Conservation (phyloP, 1,140 invertebrate genomes). For the Tetramorium simillimum region DNA sequence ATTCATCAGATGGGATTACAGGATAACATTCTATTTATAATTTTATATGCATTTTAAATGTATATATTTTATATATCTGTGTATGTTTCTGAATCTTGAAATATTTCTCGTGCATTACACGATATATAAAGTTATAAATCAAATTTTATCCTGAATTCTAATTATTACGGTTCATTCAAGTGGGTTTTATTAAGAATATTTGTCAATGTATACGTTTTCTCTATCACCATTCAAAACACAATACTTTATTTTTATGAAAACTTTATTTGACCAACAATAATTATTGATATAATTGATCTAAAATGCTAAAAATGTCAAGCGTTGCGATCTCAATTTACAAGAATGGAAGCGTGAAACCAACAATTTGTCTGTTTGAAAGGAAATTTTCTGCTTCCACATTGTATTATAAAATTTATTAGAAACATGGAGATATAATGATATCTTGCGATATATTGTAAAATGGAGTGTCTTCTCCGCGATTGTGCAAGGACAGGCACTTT, state of each 20-base stretch:
- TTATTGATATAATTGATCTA: neutral
- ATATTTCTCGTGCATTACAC: neutral
- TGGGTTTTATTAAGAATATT: neutral
- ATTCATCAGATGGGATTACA: neutral
- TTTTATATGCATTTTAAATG: neutral
- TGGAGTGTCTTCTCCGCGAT: conserved; percentile 9
- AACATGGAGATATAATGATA: neutral
- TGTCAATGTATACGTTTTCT: conserved; percentile 11
- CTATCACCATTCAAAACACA: neutral
- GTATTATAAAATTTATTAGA: conserved; percentile 8
- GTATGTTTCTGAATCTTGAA: neutral
- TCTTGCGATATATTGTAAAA: conserved; percentile 14
- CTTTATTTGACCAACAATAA: neutral
- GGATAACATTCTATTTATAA: neutral
- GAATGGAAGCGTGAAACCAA: neutral
- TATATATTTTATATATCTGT: neutral
- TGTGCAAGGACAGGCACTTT: neutral
- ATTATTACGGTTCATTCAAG: neutral
- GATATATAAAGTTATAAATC: neutral
- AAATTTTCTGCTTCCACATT: conserved; percentile 26
- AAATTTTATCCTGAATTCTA: neutral
- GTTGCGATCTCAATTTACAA: neutral
- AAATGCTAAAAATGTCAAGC: neutral
- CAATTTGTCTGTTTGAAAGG: neutral
- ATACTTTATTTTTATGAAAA: conserved; percentile 8